Evolutionary conservation across 2,113 vertebrate genomes (phyloP).

Genomic region (Myrmecophaga tridactyla): DNA sequence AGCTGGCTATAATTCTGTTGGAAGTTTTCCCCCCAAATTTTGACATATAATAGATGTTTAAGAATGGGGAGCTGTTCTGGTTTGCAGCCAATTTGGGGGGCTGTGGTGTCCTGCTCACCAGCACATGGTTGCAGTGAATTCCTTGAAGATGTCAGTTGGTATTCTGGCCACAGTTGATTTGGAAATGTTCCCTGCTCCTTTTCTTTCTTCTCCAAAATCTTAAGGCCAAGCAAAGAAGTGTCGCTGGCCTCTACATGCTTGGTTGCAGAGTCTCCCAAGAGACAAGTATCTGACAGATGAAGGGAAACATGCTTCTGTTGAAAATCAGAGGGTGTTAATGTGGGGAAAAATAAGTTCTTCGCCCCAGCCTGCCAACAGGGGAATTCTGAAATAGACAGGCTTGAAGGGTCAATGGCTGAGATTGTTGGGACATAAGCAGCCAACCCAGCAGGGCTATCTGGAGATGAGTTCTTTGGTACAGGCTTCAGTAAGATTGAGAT

Average conservation of each 20-base stretch:
- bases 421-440: neutral
- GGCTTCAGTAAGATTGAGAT: neutral
- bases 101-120: neutral
- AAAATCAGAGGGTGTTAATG: neutral
- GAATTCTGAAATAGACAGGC: neutral
- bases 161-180: neutral
- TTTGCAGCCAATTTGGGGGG: neutral
- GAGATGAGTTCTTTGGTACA: neutral
- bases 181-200: neutral
- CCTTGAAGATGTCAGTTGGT: neutral
- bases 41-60: neutral
- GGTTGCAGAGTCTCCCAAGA: neutral
- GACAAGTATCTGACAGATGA: neutral
- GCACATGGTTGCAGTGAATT: neutral
- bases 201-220: neutral
- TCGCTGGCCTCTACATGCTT: neutral
- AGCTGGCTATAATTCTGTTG: constrained; percentile 30
- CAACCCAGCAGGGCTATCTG: neutral
- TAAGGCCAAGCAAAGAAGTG: neutral
- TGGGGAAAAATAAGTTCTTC: neutral
- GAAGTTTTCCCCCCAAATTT: neutral
- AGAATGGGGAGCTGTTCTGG: neutral
- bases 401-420: neutral
- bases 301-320: neutral
- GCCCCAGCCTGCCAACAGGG: neutral